These are phyloP conservation scores for Cyanoderma ruficeps DNA, from an alignment of 2,113 vertebrate species.

Conservation along the genomic window DNA sequence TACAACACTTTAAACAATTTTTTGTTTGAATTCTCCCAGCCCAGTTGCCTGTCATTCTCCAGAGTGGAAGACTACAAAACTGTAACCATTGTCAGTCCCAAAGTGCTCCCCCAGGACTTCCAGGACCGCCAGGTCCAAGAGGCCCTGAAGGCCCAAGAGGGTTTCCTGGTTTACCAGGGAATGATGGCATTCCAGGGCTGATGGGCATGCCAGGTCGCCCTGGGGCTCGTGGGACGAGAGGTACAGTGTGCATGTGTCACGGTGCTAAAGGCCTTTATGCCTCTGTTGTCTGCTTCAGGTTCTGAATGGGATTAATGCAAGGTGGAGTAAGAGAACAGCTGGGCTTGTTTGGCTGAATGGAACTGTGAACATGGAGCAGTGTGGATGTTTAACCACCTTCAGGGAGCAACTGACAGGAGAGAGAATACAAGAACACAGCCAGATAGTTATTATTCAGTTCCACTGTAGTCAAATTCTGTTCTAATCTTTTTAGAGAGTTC, in stretches of 20 bases:
- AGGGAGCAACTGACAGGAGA: fast-evolving
- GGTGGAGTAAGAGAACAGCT: background rate
- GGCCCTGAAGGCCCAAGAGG: constrained; percentile 87
- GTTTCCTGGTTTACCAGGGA: constrained; percentile 85
- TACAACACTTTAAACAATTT: background rate
- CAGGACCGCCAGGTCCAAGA: constrained; percentile 82
- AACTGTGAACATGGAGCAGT: background rate
- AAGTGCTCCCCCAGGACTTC: constrained; percentile 79
- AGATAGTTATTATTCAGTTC: background rate
- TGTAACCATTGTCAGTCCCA: constrained; percentile 85
- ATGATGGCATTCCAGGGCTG: constrained; percentile 81
- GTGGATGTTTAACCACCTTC: fast-evolving
- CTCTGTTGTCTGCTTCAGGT: background rate
- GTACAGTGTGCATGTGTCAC: constrained; percentile 56
- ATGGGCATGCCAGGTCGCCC: constrained; percentile 83
- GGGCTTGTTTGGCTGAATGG: background rate
- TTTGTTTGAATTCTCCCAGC: constrained; percentile 73
- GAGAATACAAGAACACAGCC: background rate
- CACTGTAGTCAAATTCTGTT: background rate
- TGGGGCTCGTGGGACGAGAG: constrained; percentile 86
- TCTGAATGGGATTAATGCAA: background rate
- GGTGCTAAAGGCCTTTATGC: background rate
- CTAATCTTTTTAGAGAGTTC: background rate
- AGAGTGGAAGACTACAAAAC: constrained; percentile 81
- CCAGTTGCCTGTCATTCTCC: constrained; percentile 85